Evolutionary conservation across 2,113 vertebrate genomes (phyloP).

Genomic region (Cryptomyrus ogoouensis): DNA sequence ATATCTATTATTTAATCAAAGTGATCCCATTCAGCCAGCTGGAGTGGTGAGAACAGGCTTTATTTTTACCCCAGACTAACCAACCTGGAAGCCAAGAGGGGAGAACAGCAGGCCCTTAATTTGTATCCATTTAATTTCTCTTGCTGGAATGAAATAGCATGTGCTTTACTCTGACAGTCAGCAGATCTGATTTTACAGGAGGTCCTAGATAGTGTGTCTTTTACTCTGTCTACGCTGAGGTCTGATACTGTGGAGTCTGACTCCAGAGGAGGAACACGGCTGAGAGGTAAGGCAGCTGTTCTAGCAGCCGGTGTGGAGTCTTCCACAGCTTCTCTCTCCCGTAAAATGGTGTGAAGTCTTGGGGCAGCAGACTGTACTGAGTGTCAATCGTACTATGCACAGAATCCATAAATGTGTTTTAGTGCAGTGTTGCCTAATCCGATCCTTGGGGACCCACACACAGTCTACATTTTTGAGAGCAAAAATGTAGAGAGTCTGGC

Average conservation of each 20-base stretch:
- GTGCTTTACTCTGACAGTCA: constrained; percentile 62
- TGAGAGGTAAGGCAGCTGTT: background rate
- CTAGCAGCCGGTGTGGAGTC: background rate
- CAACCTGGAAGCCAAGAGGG: constrained; percentile 55
- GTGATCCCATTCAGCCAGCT: constrained; percentile 79
- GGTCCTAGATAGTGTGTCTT: constrained; percentile 28
- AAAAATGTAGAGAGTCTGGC: background rate
- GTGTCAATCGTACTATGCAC: background rate
- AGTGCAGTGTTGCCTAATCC: background rate
- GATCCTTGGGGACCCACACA: background rate
- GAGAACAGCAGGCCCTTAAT: constrained; percentile 53
- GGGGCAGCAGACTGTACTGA: background rate
- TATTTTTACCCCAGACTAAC: constrained; percentile 76
- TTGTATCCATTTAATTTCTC: constrained; percentile 62
- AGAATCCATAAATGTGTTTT: background rate
- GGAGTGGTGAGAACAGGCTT: constrained; percentile 67
- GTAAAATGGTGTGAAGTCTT: background rate
- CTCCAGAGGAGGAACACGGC: background rate
- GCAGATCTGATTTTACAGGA: constrained; percentile 32
- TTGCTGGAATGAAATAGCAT: constrained; percentile 59
- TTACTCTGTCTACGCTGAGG: constrained; percentile 20
- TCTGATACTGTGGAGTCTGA: background rate
- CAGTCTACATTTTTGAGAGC: background rate
- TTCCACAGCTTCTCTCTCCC: background rate
- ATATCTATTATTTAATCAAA: constrained; percentile 99